A percentile compares a stretch with the other conserved stretches of the same genome.
Conservation (phyloP, 2,113 vertebrate species). For the Anseranas semipalmata region DNA sequence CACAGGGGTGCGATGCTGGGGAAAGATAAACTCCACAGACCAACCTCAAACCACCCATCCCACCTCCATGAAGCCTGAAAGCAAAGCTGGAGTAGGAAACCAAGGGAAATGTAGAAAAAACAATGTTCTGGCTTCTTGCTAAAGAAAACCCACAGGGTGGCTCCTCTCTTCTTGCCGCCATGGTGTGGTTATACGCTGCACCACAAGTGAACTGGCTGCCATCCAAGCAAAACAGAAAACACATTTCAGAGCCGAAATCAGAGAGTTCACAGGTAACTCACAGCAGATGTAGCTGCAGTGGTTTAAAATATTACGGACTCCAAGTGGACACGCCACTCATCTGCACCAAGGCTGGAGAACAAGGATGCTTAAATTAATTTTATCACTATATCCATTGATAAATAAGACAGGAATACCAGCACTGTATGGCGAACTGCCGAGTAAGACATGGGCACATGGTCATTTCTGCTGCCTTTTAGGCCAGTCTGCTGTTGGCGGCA, state of each 20-base stretch:
- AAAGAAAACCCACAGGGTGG: slow-evolving; percentile 40
- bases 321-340: not conserved
- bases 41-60: not conserved
- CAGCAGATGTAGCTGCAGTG: not conserved
- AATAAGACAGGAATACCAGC: not conserved
- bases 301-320: not conserved
- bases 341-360: not conserved
- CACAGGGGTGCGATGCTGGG: not conserved
- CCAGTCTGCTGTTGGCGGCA: not conserved
- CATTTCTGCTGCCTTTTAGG: not conserved
- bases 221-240: slow-evolving; percentile 16
- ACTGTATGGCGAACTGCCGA: not conserved
- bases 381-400: not conserved
- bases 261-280: not conserved
- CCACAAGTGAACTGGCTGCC: not conserved
- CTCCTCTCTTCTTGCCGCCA: not conserved
- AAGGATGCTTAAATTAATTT: not conserved
- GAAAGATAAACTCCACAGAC: not conserved
- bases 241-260: slow-evolving; percentile 10
- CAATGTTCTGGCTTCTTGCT: slow-evolving; percentile 11
- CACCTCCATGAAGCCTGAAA: not conserved
- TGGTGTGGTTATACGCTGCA: not conserved
- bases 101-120: not conserved
- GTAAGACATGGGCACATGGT: not conserved
- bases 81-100: slow-evolving; percentile 7